phyloP scores from a whole-genome alignment of 2,797 vertebrate species.

The Oryzias sinensis region DNA sequence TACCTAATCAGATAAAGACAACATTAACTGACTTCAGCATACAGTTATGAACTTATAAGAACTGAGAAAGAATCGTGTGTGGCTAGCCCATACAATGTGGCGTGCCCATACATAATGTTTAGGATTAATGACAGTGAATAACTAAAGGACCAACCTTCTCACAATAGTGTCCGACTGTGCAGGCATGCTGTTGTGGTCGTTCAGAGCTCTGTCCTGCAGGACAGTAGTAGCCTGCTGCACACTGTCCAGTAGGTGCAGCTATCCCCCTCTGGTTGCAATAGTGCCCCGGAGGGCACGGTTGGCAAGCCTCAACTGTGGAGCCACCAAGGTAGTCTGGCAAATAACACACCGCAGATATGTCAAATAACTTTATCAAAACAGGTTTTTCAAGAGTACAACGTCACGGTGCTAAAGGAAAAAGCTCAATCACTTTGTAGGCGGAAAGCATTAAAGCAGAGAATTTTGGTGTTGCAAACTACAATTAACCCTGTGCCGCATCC shows the following conservation, averaged over 20 bases:
- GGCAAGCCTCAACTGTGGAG: slow-evolving; percentile 73
- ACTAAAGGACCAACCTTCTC: slow-evolving; percentile 62
- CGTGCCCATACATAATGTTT: too few relatives aligned
- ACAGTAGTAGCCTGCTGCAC: slow-evolving; percentile 83
- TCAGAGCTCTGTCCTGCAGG: slow-evolving; percentile 77
- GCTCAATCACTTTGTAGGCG: slow-evolving; percentile 8
- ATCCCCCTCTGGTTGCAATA: slow-evolving; percentile 80
- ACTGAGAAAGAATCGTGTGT: slow-evolving; percentile 11
- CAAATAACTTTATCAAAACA: background rate
- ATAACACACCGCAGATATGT: slow-evolving; percentile 4
- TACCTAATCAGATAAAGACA: slow-evolving; percentile 5
- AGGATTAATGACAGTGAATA: too few relatives aligned
- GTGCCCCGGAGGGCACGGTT: slow-evolving; percentile 79
- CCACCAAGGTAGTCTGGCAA: slow-evolving; percentile 73
- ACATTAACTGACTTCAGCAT: slow-evolving; percentile 4
- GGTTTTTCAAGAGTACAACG: too few relatives aligned
- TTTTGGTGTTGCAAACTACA: slow-evolving; percentile 33
- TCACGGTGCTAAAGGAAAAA: background rate
- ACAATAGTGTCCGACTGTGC: slow-evolving; percentile 76
- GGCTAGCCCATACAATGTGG: slow-evolving; percentile 26
- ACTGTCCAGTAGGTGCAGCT: slow-evolving; percentile 78
- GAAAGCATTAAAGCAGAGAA: slow-evolving; percentile 20
- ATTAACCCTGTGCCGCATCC: slow-evolving; percentile 24
- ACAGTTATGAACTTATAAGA: slow-evolving; percentile 20
- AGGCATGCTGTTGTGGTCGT: slow-evolving; percentile 67